These are phyloP conservation scores for Paramormyrops hopkinsi DNA, from an alignment of 2,797 vertebrate genomes.

Conservation along the genomic window DNA sequence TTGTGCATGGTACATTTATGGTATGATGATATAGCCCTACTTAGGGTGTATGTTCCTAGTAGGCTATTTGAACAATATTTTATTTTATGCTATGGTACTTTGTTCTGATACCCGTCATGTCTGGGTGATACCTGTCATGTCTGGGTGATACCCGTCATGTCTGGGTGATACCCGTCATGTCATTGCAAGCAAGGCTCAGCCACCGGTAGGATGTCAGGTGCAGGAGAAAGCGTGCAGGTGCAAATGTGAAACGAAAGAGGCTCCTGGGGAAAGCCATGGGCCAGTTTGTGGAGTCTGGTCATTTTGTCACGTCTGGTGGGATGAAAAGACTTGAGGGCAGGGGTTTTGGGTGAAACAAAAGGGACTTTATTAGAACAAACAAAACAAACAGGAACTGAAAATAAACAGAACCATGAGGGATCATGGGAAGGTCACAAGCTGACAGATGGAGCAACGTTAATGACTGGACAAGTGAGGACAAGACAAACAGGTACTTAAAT, in stretches of 20 bases:
- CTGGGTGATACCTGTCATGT: neutral
- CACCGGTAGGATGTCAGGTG: neutral
- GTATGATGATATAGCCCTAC: neutral
- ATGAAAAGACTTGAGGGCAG: neutral
- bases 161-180: neutral
- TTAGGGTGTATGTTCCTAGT: neutral
- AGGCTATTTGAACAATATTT: neutral
- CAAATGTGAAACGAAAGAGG: neutral
- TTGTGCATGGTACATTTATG: neutral
- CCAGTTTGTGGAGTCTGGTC: neutral
- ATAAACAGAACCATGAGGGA: neutral
- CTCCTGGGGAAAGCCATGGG: neutral
- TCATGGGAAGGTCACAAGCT: neutral
- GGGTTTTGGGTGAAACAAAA: neutral
- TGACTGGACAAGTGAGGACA: neutral
- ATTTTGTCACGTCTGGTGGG: neutral
- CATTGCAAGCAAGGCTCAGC: neutral
- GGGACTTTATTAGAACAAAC: neutral
- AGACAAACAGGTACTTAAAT: neutral
- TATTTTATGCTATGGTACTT: neutral
- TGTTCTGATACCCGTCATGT: neutral
- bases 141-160: neutral
- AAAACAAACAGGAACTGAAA: neutral
- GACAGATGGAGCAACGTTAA: neutral
- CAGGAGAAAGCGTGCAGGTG: neutral